Percentiles rank a stretch among this genome's conserved stretches.
Conservation (phyloP, 2,113 vertebrate genomes). For the Isurus oxyrinchus region DNA sequence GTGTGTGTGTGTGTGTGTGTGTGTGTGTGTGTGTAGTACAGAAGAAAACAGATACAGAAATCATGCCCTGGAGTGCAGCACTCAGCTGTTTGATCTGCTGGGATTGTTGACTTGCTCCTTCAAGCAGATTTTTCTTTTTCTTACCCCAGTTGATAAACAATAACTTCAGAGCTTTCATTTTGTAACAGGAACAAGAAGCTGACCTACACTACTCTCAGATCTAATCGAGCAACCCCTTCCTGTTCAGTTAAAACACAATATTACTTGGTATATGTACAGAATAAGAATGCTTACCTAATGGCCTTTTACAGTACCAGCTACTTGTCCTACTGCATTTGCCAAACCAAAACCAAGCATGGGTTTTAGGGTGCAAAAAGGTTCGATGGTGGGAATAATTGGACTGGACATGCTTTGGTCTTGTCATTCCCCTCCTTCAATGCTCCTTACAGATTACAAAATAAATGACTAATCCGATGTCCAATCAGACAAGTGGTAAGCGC, state of each 20-base stretch:
- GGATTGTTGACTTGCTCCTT: neutral
- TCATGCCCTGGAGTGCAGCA: neutral
- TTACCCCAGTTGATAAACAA: neutral
- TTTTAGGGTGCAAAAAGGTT: neutral
- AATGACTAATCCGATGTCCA: no score
- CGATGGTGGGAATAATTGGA: neutral
- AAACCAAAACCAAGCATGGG: neutral
- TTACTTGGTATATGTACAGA: neutral
- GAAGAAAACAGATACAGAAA: neutral
- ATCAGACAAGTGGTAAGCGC: no score
- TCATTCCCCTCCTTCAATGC: no score
- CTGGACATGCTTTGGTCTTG: neutral
- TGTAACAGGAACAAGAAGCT: neutral
- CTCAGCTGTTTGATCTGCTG: neutral
- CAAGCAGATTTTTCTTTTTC: no score
- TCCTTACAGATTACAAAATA: no score
- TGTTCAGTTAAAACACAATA: neutral
- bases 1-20: neutral
- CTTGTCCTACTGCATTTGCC: neutral
- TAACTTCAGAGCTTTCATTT: neutral
- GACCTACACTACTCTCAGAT: neutral
- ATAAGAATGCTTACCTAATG: neutral
- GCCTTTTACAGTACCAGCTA: neutral
- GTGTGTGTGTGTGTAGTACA: neutral
- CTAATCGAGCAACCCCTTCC: neutral